Evolutionary conservation across 2,113 vertebrate genomes (phyloP), one percentile per base, ranked within the genome.

Genomic region (Cyanoderma ruficeps): DNA sequence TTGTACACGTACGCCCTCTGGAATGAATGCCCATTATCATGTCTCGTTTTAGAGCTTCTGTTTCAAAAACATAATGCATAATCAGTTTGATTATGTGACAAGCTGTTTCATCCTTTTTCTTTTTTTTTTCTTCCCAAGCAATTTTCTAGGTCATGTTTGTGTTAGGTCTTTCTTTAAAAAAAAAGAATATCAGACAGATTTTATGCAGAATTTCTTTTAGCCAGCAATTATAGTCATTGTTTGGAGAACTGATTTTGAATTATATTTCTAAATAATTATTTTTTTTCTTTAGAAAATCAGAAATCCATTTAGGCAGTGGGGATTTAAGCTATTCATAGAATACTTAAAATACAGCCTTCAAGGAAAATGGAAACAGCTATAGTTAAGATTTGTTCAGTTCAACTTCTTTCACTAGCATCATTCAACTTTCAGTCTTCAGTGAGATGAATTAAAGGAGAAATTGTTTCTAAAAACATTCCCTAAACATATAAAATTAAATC

Each of bases 21-120:
- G 65, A 95, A 93, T 64, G 49, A 70, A 87, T 50, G 75, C 42
- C 65, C 86, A 89, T 91, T 91, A 95, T 89, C 41, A 71, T 39
- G 59, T n/a, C 70, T 94, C 78, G 55, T 87, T 89, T 82, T 83
- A 91, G 81, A 93, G 37, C 59, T 93, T 91, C 67, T 90, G 53
- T 74, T 94, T 94, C 90, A 93, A 95, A 96, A 96, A 57, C 74
- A 91, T 87, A 95, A 96, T 76, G 68, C 77, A 92, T 92, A 94
- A 96, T 96, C 92, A 96, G 71, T 94, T 88, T 86, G 90, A 94
- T 96, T 96, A 93, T 86, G 63, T 93, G 90, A 74, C 93, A 96
- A 92, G 90, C 82, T 83, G 67, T 90, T 96, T 93, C 78, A 93
- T 93, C 63, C 42, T 60, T 79, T 82, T 56, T 39, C 19, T 64